Evolutionary conservation across 2,797 vertebrate species (phyloP).

Genomic region (Euthynnus affinis): DNA sequence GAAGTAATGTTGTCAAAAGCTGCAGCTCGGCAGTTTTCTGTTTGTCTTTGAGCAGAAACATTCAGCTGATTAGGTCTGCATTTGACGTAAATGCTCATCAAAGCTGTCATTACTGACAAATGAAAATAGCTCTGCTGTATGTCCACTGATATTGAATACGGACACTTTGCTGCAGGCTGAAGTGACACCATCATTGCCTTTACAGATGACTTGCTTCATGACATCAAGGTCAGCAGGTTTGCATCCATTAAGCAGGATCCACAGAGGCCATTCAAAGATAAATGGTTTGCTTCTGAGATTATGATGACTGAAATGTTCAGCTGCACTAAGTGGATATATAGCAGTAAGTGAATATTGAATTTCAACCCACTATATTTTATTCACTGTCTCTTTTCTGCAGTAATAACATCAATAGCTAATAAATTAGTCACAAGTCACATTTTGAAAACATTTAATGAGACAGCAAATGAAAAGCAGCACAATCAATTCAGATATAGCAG

Average conservation of each 20-base stretch:
- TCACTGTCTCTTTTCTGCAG: constrained; percentile 13
- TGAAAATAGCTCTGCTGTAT: constrained; percentile 27
- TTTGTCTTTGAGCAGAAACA: constrained; percentile 33
- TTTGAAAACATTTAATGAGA: constrained; percentile 38
- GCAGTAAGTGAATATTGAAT: constrained; percentile 34
- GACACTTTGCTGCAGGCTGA: constrained; percentile 33
- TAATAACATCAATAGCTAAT: constrained; percentile 33
- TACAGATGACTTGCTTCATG: constrained; percentile 56
- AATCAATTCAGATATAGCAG: constrained; percentile 21
- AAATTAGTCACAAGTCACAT: constrained; percentile 20
- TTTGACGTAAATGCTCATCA: constrained; percentile 50
- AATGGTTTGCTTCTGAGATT: constrained; percentile 46
- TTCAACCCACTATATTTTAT: constrained; percentile 18
- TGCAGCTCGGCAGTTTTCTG: constrained; percentile 14
- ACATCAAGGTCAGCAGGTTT: constrained; percentile 57
- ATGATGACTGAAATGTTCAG: constrained; percentile 39
- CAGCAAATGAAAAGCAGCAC: constrained; percentile 14
- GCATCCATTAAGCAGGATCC: constrained; percentile 44
- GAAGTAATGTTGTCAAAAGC: constrained; percentile 13
- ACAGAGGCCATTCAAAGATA: constrained; percentile 20
- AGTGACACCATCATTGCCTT: constrained; percentile 35
- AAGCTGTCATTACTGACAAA: constrained; percentile 51
- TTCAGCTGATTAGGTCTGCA: constrained; percentile 27
- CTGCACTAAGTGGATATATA: constrained; percentile 1
- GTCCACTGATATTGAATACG: constrained; percentile 30